Evolutionary conservation across 2,113 vertebrate genomes (phyloP), one percentile per base, ranked within the genome.

Genomic region (Sander vitreus): DNA sequence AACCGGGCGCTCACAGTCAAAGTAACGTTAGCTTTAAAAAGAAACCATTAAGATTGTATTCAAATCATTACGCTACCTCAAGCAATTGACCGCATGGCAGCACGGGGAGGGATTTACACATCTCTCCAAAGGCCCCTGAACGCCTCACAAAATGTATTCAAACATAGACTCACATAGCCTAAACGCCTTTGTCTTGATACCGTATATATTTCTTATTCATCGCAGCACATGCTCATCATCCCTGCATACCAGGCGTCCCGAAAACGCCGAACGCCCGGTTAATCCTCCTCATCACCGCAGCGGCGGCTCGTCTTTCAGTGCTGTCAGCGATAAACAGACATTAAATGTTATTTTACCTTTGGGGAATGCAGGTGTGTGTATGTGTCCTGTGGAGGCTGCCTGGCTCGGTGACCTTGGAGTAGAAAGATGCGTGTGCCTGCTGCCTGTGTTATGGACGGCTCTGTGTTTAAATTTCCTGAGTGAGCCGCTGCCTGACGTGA

Each of bases 331-430:
- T 23, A 62, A 48, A 72, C 33, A 47, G 3, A 1, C 67, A 21
- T 43, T 50, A 39, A 81, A 86, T 2, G 51, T 11, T 62, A 21
- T 18, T 73, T 87, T 95, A 95, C 94, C 94, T 95, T 81, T 6
- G 60, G 10, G 23, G 76, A 57, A 58, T 33, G 66, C 5, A 70
- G 57, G 58, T 23, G 69, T 23, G 36, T 68, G 69, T 23, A 65
- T 73, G 75, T 4, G 75, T 81, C 83, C 76, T 6, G 74, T 53
- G 65, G 39, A 6, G 48, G 70, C 58, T 54, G 66, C 27, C 36
- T 51, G 80, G 55, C 69, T 66, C 66, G 69, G 57, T 95, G 93
- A 95, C 94, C 93, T 95, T 94, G 92, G 72, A 60, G 85, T 72
- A 2, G 76, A 69, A 25, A 89, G 92, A 93, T 87, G 90, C 84